Percentiles rank a stretch among this genome's conserved stretches.
Evolutionary conservation across 2,888 invertebrate genomes (phyloP).

Genomic region (Lysandra coridon): DNA sequence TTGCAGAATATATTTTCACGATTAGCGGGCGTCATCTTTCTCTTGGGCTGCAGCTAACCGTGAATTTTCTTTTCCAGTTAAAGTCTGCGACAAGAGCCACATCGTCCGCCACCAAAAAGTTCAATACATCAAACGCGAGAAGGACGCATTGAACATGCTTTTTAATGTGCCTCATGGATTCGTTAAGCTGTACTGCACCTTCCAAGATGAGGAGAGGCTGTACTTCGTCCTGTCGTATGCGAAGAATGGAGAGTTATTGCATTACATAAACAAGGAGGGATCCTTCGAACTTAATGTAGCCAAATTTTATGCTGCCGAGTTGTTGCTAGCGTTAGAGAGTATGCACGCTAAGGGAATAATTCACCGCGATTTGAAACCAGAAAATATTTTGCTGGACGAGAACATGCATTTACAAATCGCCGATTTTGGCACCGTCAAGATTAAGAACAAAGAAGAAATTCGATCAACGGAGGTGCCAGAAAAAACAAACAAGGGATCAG

Average conservation of each 20-base stretch:
- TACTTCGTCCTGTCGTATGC: constrained; percentile 98
- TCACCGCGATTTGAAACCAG: constrained; percentile 98
- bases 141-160: constrained; percentile 94
- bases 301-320: constrained; percentile 96
- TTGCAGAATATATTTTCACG: neutral
- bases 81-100: constrained; percentile 97
- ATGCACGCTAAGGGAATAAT: constrained; percentile 93
- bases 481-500: constrained; percentile 43
- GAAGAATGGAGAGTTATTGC: constrained; percentile 95
- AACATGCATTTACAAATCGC: constrained; percentile 98
- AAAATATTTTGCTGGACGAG: constrained; percentile 97
- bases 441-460: constrained; percentile 78
- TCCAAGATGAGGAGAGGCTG: constrained; percentile 94
- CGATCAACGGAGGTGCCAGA: constrained; percentile 42
- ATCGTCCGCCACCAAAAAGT: constrained; percentile 96
- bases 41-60: neutral
- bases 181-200: constrained; percentile 96
- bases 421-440: constrained; percentile 98
- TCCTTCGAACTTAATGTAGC: constrained; percentile 94
- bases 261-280: constrained; percentile 94
- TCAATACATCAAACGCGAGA: constrained; percentile 95
- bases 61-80: constrained; percentile 84
- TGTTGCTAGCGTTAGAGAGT: constrained; percentile 94
- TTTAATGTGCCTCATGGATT: constrained; percentile 92
- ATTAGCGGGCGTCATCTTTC: neutral